These are phyloP conservation scores for Hirudinaria manillensis DNA, from an alignment of 2,888 invertebrate genomes.

Conservation along the genomic window DNA sequence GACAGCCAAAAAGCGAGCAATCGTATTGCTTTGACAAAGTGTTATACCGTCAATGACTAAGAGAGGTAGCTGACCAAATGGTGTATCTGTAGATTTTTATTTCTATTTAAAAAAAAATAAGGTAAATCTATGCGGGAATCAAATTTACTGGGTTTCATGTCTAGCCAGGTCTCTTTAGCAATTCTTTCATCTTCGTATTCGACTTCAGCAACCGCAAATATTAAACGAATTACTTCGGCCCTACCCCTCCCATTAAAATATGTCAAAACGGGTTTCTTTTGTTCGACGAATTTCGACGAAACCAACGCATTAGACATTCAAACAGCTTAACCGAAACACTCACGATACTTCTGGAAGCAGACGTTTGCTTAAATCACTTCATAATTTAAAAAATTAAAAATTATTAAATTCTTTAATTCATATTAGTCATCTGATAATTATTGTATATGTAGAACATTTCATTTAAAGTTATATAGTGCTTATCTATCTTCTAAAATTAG, in stretches of 20 bases:
- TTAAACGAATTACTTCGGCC: constrained; percentile 60
- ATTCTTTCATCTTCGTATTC: constrained; percentile 60
- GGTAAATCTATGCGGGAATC: neutral
- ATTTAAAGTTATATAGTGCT: too few species aligned
- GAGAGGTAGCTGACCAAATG: constrained; percentile 39
- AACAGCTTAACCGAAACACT: too few species aligned
- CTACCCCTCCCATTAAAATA: constrained; percentile 62
- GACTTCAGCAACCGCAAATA: constrained; percentile 60
- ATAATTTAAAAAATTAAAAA: too few species aligned
- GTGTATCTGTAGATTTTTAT: constrained; percentile 35
- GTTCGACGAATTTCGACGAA: neutral
- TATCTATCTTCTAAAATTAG: too few species aligned
- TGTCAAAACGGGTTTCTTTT: constrained; percentile 47
- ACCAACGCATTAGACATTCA: too few species aligned
- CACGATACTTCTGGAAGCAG: too few species aligned
- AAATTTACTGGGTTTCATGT: constrained; percentile 39
- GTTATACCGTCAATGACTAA: constrained; percentile 35
- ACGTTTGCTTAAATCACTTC: too few species aligned
- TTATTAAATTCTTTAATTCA: too few species aligned
- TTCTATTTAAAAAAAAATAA: neutral
- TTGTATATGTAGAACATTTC: too few species aligned
- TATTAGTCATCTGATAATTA: too few species aligned
- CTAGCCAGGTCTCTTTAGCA: constrained; percentile 53
- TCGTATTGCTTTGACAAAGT: constrained; percentile 38
- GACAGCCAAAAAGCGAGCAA: constrained; percentile 38